Conservation (phyloP, 2,888 invertebrate genomes). For the Seira musarum region DNA sequence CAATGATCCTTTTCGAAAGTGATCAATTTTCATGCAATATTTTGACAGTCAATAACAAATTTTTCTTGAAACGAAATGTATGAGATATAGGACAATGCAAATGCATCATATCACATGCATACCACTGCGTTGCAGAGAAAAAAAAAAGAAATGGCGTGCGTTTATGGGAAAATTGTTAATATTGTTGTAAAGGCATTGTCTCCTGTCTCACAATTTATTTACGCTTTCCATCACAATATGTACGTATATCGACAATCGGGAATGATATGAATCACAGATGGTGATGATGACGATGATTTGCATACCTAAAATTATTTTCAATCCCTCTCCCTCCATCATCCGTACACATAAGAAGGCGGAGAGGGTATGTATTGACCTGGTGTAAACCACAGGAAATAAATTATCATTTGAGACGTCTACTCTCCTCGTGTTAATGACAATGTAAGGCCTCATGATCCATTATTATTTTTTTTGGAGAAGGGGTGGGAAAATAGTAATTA, state of each 20-base stretch:
- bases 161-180: not conserved
- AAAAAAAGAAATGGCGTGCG: conserved; percentile 11
- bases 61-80: conserved; percentile 22
- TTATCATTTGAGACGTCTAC: conserved; percentile 4
- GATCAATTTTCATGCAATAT: conserved; percentile 10
- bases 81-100: conserved; percentile 36
- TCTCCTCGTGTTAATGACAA: conserved; percentile 15
- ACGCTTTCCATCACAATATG: not conserved
- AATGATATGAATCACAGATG: not conserved
- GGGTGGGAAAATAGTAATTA: conserved; percentile 30
- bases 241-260: not conserved
- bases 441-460: conserved; percentile 18
- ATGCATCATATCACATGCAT: not conserved
- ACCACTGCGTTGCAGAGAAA: conserved; percentile 20
- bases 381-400: conserved; percentile 7
- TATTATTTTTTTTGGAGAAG: conserved; percentile 23
- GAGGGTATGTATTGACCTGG: conserved; percentile 1
- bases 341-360: conserved; percentile 21
- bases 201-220: not conserved
- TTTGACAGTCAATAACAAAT: conserved; percentile 9
- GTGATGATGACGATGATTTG: not conserved
- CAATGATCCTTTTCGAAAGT: conserved; percentile 3
- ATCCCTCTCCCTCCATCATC: not conserved
- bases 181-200: not conserved
- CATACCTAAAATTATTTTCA: not conserved